phyloP scores from a whole-genome alignment of 2,888 invertebrate species.

The Lymantria dispar region DNA sequence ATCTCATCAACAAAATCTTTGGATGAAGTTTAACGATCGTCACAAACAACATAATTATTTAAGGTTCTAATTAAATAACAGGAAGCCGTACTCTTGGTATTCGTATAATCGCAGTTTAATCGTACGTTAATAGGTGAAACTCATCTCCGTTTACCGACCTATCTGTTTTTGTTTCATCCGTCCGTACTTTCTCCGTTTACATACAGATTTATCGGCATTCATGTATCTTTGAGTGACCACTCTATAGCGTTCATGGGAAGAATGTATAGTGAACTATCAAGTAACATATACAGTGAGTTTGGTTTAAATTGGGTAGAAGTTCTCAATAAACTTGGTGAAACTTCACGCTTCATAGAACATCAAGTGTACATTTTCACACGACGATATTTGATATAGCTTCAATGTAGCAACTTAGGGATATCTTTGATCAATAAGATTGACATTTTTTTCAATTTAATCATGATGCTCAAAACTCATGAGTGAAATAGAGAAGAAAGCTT shows the following conservation, averaged over 20 bases:
- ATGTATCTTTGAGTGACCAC: not conserved
- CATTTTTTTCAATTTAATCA: too few relatives aligned
- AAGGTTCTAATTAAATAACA: conserved; percentile 43
- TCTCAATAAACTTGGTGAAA: not conserved
- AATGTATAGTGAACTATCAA: not conserved
- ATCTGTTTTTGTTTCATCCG: conserved; percentile 33
- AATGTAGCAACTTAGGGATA: too few relatives aligned
- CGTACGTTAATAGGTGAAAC: conserved; percentile 73
- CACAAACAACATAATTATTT: conserved; percentile 21
- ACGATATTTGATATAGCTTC: not conserved
- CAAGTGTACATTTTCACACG: not conserved
- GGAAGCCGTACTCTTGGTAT: conserved; percentile 59
- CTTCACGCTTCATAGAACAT: not conserved
- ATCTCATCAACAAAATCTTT: conserved; percentile 5
- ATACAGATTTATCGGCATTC: conserved; percentile 12
- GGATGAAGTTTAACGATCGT: conserved; percentile 2
- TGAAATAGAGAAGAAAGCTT: too few relatives aligned
- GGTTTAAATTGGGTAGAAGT: not conserved
- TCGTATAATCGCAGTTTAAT: conserved; percentile 67
- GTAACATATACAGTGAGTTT: not conserved
- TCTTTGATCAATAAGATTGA: too few relatives aligned
- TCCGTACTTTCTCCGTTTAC: conserved; percentile 40
- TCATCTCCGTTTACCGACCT: conserved; percentile 43
- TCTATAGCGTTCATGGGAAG: not conserved
- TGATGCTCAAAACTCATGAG: too few relatives aligned